Evolutionary conservation across 2,797 vertebrate species (phyloP).

Genomic region (Fundulus diaphanus): DNA sequence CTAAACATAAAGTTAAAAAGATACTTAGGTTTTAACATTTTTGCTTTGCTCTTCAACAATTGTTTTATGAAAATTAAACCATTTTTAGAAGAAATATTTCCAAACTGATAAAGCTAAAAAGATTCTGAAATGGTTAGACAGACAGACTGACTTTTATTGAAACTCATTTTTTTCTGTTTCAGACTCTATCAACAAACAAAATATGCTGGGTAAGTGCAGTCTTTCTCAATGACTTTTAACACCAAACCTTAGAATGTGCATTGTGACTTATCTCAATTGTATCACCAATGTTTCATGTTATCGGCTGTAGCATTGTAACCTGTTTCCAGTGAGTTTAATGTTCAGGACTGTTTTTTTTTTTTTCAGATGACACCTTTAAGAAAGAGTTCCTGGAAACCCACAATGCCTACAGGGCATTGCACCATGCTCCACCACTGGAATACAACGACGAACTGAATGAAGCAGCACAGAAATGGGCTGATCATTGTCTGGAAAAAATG

Average conservation of each 20-base stretch:
- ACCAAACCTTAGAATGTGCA: background rate
- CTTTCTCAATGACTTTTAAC: background rate
- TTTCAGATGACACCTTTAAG: conserved; percentile 60
- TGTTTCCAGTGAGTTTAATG: background rate
- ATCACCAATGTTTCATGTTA: background rate
- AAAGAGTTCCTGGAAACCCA: conserved; percentile 73
- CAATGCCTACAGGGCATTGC: conserved; percentile 68
- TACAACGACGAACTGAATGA: conserved; percentile 44
- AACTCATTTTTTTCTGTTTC: conserved; percentile 32
- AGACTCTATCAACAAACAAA: conserved; percentile 15
- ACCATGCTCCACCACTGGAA: conserved; percentile 51
- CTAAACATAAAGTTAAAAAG: too few relatives aligned
- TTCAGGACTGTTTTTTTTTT: background rate
- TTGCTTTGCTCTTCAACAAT: too few relatives aligned
- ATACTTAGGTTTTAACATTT: too few relatives aligned
- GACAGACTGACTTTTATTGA: too few relatives aligned
- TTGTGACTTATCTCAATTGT: background rate
- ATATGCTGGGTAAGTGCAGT: conserved; percentile 65
- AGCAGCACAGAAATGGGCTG: conserved; percentile 74
- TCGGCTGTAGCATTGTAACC: background rate
- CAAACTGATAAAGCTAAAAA: too few relatives aligned
- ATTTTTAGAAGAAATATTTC: too few relatives aligned
- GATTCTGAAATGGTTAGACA: too few relatives aligned
- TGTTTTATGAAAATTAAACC: too few relatives aligned
- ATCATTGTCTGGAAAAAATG: conserved; percentile 39